phyloP scores from a whole-genome alignment of 2,113 vertebrate genomes.

The Symphodus melops region DNA sequence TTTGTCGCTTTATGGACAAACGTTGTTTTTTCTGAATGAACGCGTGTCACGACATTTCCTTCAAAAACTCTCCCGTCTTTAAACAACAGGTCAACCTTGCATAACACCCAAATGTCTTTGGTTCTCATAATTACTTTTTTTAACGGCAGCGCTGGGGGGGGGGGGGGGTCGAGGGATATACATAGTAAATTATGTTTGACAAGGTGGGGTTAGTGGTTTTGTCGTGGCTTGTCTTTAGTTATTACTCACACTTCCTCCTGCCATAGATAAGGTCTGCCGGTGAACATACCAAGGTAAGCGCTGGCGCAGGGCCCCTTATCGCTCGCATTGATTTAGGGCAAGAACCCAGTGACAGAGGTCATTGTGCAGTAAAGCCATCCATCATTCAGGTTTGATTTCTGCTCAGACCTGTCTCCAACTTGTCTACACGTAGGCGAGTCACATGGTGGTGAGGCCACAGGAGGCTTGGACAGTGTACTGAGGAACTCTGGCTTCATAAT shows the following conservation, averaged over 20 bases:
- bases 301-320: slow-evolving; percentile 85
- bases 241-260: slow-evolving; percentile 92
- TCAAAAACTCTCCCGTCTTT: slow-evolving; percentile 70
- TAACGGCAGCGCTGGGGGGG: slow-evolving; percentile 78
- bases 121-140: slow-evolving; percentile 92
- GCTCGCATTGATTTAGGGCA: slow-evolving; percentile 88
- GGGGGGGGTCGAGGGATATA: slow-evolving; percentile 78
- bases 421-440: slow-evolving; percentile 70
- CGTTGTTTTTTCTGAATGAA: background rate
- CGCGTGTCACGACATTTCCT: background rate
- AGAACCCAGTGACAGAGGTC: slow-evolving; percentile 87
- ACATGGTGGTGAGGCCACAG: slow-evolving; percentile 33
- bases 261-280: slow-evolving; percentile 87
- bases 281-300: slow-evolving; percentile 83
- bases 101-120: slow-evolving; percentile 86
- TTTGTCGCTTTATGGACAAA: no score
- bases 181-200: slow-evolving; percentile 99
- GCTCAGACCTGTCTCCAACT: slow-evolving; percentile 79
- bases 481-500: background rate
- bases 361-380: slow-evolving; percentile 82
- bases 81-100: slow-evolving; percentile 74
- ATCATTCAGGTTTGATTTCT: slow-evolving; percentile 82
- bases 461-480: slow-evolving; percentile 17
- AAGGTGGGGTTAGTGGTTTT: slow-evolving; percentile 92
- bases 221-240: slow-evolving; percentile 94